phyloP scores from a whole-genome alignment of 2,113 vertebrate species.

The Climacteris rufus region DNA sequence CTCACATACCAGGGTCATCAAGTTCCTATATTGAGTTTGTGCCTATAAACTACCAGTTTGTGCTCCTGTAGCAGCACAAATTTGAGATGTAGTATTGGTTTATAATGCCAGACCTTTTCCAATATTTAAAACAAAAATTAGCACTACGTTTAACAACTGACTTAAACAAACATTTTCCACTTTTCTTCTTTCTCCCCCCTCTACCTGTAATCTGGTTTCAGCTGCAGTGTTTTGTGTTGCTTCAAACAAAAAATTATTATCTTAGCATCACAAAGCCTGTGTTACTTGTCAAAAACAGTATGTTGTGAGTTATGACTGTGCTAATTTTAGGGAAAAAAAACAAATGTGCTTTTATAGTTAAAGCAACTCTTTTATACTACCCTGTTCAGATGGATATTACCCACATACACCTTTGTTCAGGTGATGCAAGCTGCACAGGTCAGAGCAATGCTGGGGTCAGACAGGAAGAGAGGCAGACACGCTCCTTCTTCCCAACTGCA shows the following conservation, averaged over 20 bases:
- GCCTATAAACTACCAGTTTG: not conserved
- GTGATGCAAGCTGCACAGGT: not conserved
- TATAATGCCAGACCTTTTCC: not conserved
- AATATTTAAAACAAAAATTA: not conserved
- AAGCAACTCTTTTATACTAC: not conserved
- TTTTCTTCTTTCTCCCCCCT: not conserved
- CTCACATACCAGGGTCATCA: not conserved
- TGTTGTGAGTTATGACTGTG: accelerated
- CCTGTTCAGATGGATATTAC: not conserved
- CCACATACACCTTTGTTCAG: not conserved
- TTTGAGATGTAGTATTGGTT: not conserved
- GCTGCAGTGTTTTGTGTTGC: not conserved
- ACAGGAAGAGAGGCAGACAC: not conserved
- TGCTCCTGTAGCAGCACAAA: not conserved
- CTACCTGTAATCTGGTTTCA: not conserved
- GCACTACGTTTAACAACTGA: not conserved
- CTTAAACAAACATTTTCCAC: not conserved
- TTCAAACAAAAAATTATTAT: not conserved
- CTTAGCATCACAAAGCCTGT: not conserved
- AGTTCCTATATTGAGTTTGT: not conserved
- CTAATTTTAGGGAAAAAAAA: not conserved
- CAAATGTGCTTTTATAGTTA: not conserved
- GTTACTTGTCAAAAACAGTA: not conserved
- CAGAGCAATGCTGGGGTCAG: not conserved
- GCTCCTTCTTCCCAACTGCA: not conserved